Evolutionary conservation across 1,140 invertebrate genomes (phyloP), one percentile per base, ranked within the genome.

Genomic region (Neelides sp.): DNA sequence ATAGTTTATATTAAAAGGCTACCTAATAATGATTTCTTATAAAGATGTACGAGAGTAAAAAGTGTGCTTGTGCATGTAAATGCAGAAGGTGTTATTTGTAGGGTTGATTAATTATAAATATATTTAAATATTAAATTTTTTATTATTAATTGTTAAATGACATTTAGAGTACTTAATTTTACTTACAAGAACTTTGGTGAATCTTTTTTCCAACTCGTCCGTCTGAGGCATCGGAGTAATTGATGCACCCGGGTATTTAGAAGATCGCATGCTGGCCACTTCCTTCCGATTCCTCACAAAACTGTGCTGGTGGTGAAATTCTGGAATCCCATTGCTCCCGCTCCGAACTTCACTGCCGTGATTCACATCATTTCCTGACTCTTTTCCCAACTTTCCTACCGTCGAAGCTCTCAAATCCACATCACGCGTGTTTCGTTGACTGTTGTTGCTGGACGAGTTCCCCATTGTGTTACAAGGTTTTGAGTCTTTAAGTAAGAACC

Each of bases 181-280:
- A 75, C 85, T 84, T 69, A 93, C 90, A 79, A 94, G 71, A 64
- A 93, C 88, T 86, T 91, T 92, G 56, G 88, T 87, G 69, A 93
- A 94, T 59, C 87, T 74, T 61, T 80, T 79, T 68, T 93, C 90
- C 68, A 94, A 73, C 69, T 94, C 90, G 59, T 75, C 75, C 32
- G 82, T 71, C 63, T 91, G 87, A 39, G 85, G 90, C 83, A 90
- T 89, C 23, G 87, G 85, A 30, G 45, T 28, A 17, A 48, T 36
- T 28, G 46, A 44, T 42, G 55, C 71, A 2, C 54, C 54, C 17
- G 58, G 51, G 42, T 59, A 59, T 35, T 60, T 60, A 7, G 54
- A 56, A 22, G 58, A 60, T 43, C 58, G 53, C 58, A 60, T 60
- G 42, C 58, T 60, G 43, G 54, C 51, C 19, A 57, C 26, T 15